Evolutionary conservation across 1,140 invertebrate genomes (phyloP), one percentile per base, ranked within the genome.

Genomic region (Paralvinella palmiformis): DNA sequence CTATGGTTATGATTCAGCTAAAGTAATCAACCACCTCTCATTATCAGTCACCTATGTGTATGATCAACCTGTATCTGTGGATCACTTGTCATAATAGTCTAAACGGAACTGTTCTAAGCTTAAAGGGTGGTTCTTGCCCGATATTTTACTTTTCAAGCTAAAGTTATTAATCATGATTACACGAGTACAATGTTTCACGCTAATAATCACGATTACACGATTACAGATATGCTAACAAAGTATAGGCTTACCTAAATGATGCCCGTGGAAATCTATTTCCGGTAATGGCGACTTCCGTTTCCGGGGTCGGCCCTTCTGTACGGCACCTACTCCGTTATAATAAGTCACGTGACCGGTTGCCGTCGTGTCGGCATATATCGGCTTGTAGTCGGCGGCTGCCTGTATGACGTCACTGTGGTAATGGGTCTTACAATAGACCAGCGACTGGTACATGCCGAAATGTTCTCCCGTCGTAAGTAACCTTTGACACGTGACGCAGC

Each of bases 241-340:
- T 41, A 10, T 10, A 41, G n/a, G n/a, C 37, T 41, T n/a, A 41
- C 2, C 35, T 5, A 45, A 44, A 63, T 29, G 48, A 20, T 60
- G n/a, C 24, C 41, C 45, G 45, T 59, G 68, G 31, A 45, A 32
- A 41, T 55, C 62, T 52, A 56, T 66, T 48, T 75, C 72, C 2
- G 75, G 56, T 10, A 71, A 69, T 7, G 71, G 69, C 85, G 74
- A 79, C 90, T 92, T 75, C 36, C 90, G 83, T 76, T 93, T 94
- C 69, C 91, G 83, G 0, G 91, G 91, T 36, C 91, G 79, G 2
- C 91, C 91, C 79, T 94, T 94, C 66, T 89, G 88, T 22, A 83
- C 84, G 68, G 84, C 81, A 35, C 85, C 84, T 13, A 86, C 84
- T 15, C 89, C 89, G 77, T 90, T 91, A 83, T 88, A 91, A 81